Evolutionary conservation across 2,113 vertebrate genomes (phyloP), one percentile per base, ranked within the genome.

Genomic region (Pithys albifrons): DNA sequence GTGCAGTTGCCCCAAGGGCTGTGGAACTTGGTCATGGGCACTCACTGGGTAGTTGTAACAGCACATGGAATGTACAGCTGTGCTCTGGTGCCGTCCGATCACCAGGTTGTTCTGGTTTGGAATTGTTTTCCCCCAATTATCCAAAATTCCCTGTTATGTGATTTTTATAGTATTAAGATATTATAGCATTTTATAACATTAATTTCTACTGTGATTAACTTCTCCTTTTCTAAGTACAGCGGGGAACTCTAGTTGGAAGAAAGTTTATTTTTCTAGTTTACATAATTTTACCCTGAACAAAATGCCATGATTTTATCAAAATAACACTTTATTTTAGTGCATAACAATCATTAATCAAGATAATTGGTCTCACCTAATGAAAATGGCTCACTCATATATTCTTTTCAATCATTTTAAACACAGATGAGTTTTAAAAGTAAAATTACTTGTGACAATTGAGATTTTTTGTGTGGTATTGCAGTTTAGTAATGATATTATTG

Each of bases 401-500:
- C 7, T 78, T 89, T 91, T 77, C 46, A 79, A 23, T 64, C 9
- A 3, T 77, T 89, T 93, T 91, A 89, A 84, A 76, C 70, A 75
- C 28, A 81, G 79, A 73, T 88, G 81, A 82, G 54, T 62, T 88
- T 85, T 62, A 86, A 90, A 92, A 89, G 71, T 65, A 84, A 71
- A 80, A 71, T 94, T 92, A 72, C 82, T 85, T 88, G 69, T 83
- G 66, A 73, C 96, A 90, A 96, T 62, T 86, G 77, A 91, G 92
- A 91, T 74, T 94, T 97, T 97, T 92, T 96, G 72, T 87, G 61
- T 78, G 54, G 37, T 82, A 49, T 49, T 89, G 55, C 57, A 94
- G 82, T 93, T 92, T 95, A 91, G 84, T 78, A 88, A 89, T 93
- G 79, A 61, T 91, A 91, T 84, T 93, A 82, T 92, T 85, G 29